Evolutionary conservation across 2,797 vertebrate genomes (phyloP), one percentile per base, ranked within the genome.

Genomic region (Epinephelus awoara): DNA sequence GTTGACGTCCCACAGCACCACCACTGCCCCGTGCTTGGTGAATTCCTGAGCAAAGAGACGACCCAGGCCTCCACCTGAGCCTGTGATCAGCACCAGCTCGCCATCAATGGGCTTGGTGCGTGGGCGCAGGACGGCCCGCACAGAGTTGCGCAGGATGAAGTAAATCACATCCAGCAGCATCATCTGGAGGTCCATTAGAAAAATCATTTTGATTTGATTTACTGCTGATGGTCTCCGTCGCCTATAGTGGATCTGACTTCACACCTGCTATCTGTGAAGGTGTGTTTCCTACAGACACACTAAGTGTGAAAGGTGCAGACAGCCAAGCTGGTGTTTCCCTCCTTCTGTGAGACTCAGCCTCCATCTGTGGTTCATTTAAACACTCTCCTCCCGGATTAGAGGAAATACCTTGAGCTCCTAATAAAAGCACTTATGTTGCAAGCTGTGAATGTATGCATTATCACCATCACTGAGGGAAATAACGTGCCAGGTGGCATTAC

Each of bases 81-180:
- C 96, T 0, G 97, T 98, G 94, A 97, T 97, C 55, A 98, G 94
- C 85, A 97, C 97, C 95, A 98, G 96, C 95, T 97, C 96, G 3
- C 95, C 96, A 19, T 96, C 96, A 68, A 97, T 95, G 73, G 96
- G 96, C 91, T 98, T 98, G 89, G 96, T 96, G 80, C 96, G 96
- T 57, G 97, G 97, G 73, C 92, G 94, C 83, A 97, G 69, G 42
- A 97, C 58, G 1, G 78, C 15, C 18, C 86, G 68, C 78, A 97
- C 83, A 87, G 92, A 96, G 90, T 90, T 95, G 84, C 70, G 95
- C 94, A 90, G 95, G 93, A 96, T 96, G 89, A 89, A 92, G 75
- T 92, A 94, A 54, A 93, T 82, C 40, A 93, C 68, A 49, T 93
- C 92, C 70, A 94, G 85, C 49, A 94, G 75, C 91, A 94, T 92